Percentiles rank a stretch among this genome's conserved stretches.
phyloP scores from a whole-genome alignment of 1,140 invertebrate species.

The Meteorus sp. region DNA sequence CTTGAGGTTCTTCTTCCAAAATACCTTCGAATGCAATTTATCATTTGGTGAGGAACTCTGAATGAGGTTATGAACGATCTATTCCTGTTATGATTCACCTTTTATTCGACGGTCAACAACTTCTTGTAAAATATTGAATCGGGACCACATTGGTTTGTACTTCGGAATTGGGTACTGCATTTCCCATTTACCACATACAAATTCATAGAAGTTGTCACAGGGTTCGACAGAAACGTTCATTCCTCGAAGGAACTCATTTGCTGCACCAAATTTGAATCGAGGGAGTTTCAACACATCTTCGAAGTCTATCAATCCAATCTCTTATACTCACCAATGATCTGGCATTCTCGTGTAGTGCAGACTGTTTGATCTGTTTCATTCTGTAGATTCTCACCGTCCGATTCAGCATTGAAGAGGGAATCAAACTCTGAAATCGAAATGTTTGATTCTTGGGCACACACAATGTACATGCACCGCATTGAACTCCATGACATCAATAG shows the following conservation, averaged over 20 bases:
- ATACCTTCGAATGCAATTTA: slow-evolving; percentile 29
- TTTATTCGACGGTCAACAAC: background rate
- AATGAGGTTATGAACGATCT: too few relatives aligned
- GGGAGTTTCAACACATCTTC: background rate
- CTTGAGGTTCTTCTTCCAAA: slow-evolving; percentile 8
- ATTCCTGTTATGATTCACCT: too few relatives aligned
- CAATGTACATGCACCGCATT: too few relatives aligned
- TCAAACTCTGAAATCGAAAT: too few relatives aligned
- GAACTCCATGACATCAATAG: too few relatives aligned
- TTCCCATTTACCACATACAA: slow-evolving; percentile 86
- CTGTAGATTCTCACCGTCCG: too few relatives aligned
- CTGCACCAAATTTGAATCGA: background rate
- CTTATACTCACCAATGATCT: too few relatives aligned
- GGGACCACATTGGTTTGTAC: background rate
- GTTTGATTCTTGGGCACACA: too few relatives aligned
- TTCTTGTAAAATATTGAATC: background rate
- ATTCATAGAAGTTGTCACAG: slow-evolving; percentile 90
- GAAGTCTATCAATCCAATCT: background rate
- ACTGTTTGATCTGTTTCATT: too few relatives aligned
- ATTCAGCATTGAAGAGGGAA: too few relatives aligned
- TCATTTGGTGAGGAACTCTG: background rate
- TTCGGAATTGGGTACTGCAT: slow-evolving; percentile 78
- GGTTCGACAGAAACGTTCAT: slow-evolving; percentile 77
- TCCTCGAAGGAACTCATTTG: background rate
- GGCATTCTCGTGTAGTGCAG: too few relatives aligned